Conservation (phyloP, 2,888 invertebrate genomes). For the Deilephila elpenor region DNA sequence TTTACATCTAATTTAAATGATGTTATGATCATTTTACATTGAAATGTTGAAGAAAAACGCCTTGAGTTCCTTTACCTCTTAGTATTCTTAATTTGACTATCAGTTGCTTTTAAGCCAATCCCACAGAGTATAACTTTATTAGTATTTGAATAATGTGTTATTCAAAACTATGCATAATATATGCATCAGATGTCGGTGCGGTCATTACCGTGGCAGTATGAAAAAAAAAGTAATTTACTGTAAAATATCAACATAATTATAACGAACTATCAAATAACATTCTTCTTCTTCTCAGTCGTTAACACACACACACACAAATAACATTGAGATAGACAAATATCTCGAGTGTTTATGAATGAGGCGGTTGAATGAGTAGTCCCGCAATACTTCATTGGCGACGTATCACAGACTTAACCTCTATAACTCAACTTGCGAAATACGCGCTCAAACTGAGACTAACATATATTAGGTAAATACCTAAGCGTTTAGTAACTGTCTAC, state of each 20-base stretch:
- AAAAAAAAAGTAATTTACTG: background rate
- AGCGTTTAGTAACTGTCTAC: conserved; percentile 24
- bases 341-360: conserved; percentile 45
- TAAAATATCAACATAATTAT: background rate
- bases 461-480: conserved; percentile 23
- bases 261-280: background rate
- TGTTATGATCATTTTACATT: too few relatives aligned
- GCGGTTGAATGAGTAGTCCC: conserved; percentile 66
- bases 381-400: conserved; percentile 63
- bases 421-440: conserved; percentile 55
- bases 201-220: too few relatives aligned
- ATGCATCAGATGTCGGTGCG: too few relatives aligned
- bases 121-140: background rate
- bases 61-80: too few relatives aligned
- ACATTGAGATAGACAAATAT: background rate
- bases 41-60: too few relatives aligned
- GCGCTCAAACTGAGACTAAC: background rate
- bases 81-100: too few relatives aligned
- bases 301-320: background rate
- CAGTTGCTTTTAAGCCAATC: too few relatives aligned
- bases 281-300: too few relatives aligned
- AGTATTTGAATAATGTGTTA: too few relatives aligned
- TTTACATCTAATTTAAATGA: too few relatives aligned
- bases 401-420: conserved; percentile 67
- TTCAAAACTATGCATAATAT: too few relatives aligned